Conservation (phyloP, 2,113 vertebrate genomes). For the Atrichornis clamosus region DNA sequence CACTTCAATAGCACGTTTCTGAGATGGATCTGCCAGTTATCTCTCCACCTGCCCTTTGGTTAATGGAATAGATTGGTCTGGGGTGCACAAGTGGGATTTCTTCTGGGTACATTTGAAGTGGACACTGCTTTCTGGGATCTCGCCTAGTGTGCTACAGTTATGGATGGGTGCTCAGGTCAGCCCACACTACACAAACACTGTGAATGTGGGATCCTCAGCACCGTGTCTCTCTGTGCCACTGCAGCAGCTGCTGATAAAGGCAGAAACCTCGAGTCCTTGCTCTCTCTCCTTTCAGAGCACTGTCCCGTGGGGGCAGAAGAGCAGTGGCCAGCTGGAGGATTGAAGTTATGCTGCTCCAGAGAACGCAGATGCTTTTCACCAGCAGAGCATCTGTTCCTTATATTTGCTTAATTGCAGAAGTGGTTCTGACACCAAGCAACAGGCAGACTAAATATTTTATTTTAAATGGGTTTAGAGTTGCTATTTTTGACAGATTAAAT, state of each 20-base stretch:
- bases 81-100: not conserved
- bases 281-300: not conserved
- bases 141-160: not conserved
- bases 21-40: not conserved
- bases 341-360: not conserved
- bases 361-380: not conserved
- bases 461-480: not conserved
- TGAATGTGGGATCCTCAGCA: not conserved
- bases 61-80: not conserved
- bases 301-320: not conserved
- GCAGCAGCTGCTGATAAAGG: not conserved
- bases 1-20: not conserved
- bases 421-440: not conserved
- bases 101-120: not conserved
- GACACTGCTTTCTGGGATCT: not conserved
- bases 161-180: not conserved
- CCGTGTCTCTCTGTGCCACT: not conserved
- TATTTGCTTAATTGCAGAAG: not conserved
- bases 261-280: not conserved
- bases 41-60: not conserved
- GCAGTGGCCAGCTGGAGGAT: not conserved
- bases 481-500: constrained; percentile 30
- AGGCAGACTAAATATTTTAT: constrained; percentile 17
- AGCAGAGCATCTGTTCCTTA: not conserved
- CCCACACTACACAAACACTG: not conserved